Base-by-base conservation (phyloP, 2,888 invertebrate genomes). In the Agrochola lychnidis region DNA sequence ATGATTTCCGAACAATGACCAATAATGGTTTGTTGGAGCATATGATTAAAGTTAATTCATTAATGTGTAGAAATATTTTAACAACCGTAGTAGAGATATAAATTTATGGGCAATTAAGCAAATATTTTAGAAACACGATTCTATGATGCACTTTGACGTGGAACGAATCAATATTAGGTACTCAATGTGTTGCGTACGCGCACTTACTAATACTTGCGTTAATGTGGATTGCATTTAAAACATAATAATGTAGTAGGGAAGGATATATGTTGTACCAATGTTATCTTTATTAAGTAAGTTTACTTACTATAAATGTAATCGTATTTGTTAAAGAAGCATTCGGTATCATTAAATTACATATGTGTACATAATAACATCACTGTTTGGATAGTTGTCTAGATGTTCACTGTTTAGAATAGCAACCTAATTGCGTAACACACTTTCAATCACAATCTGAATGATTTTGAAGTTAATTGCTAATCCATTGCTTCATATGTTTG, bases 91-190 rank as follows among this genome's bases (percentile, higher is more conserved):
- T 12, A 56, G 36, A 69, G 25, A 59, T 56, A 81, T 62, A 51
- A 66, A 56, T 74, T 59, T 63, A 36, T 36, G 45, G 22, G 57
- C 6, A 72, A 82, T 82, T 82, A 82, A 68, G 36, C 25, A 51
- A 72, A 82, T 72, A 72, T 67, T 85, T 85, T 19, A 48, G 66
- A 63, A 82, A 72, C 69, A 56, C 66, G 57, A 69, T 70, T 78
- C 63, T 53, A 61, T 73, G 72, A 57, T 84, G 53, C 70, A 78
- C 62, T 76, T 78, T 67, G 57, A 74, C 42, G 71, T 72, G 57
- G 62, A 76, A 59, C 61, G 56, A 85, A 87, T 81, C 19, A 61
- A 78, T 81, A 57, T 74, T 73, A 30, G 30, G 30, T 30, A 66
- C 67, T 76, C 63, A 78, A 81, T 70, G 25, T 56, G 40, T 79